Evolutionary conservation across 2,888 invertebrate species (phyloP).

Genomic region (Eurytoma adleriae): DNA sequence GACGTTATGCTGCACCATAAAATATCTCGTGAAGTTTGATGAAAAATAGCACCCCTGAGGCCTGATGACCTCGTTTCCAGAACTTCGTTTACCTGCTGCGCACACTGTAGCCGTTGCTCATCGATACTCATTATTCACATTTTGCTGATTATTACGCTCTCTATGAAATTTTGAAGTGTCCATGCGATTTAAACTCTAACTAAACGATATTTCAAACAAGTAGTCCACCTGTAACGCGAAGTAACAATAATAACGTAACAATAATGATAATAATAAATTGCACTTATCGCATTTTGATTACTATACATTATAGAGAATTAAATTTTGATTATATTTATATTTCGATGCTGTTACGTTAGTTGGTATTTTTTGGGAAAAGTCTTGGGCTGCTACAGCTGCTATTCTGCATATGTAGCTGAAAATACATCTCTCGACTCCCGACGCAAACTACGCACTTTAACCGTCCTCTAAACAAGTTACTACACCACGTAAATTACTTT

Average conservation of each 20-base stretch:
- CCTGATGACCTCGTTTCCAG: conserved; percentile 33
- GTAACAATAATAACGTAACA: no score
- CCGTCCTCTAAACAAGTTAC: conserved; percentile 37
- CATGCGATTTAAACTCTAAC: background rate
- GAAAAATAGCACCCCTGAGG: conserved; percentile 23
- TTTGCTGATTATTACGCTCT: conserved; percentile 22
- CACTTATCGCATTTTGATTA: no score
- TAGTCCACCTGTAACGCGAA: no score
- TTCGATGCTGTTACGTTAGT: no score
- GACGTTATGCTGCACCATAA: conserved; percentile 18
- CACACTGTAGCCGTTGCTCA: conserved; percentile 24
- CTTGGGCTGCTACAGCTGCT: no score
- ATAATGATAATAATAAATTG: no score
- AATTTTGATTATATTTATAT: no score
- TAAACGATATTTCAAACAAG: no score
- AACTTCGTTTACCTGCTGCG: conserved; percentile 36
- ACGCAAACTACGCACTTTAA: conserved; percentile 11
- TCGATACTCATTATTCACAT: conserved; percentile 33
- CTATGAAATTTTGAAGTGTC: conserved; percentile 1
- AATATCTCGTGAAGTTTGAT: conserved; percentile 20
- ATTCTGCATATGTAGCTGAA: no score
- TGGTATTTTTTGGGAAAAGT: no score
- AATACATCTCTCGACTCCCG: background rate
- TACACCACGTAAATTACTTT: conserved; percentile 33
- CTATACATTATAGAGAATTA: no score